A percentile compares a stretch with the other conserved stretches of the same genome.
phyloP scores from a whole-genome alignment of 1,140 invertebrate species.

The Platyura marginata region DNA sequence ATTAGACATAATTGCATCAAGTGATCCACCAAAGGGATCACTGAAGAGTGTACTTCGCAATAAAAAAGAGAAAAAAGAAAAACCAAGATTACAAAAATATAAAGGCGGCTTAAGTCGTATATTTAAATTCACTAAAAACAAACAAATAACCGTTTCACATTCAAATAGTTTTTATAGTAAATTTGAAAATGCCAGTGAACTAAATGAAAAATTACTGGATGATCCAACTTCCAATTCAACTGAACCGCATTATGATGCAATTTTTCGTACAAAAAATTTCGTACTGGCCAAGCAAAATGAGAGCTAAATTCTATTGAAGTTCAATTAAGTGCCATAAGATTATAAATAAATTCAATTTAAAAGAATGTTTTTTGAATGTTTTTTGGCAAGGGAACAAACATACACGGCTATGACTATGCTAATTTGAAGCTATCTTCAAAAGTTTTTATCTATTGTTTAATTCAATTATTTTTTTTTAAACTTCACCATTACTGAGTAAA shows the following conservation, averaged over 20 bases:
- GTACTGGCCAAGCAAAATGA: neutral
- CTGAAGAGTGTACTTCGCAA: neutral
- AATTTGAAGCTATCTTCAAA: too few relatives aligned
- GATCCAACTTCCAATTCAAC: neutral
- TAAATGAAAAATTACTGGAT: neutral
- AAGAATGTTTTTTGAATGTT: too few relatives aligned
- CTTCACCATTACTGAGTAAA: too few relatives aligned
- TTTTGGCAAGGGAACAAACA: too few relatives aligned
- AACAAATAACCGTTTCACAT: neutral
- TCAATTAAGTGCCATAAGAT: too few relatives aligned
- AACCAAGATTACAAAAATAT: neutral
- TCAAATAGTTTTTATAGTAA: neutral
- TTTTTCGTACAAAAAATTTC: neutral
- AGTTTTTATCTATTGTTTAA: too few relatives aligned
- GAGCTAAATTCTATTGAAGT: too few relatives aligned
- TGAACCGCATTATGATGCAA: neutral
- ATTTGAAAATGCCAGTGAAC: neutral
- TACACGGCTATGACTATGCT: too few relatives aligned
- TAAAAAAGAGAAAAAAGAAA: neutral
- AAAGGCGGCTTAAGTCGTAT: neutral
- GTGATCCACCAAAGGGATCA: neutral
- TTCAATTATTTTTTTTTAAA: too few relatives aligned
- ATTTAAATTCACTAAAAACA: neutral
- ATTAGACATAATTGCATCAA: constrained; percentile 1
- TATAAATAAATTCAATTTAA: neutral